Base-by-base conservation (phyloP, 2,888 invertebrate species). In the Strigamia transsilvanica region DNA sequence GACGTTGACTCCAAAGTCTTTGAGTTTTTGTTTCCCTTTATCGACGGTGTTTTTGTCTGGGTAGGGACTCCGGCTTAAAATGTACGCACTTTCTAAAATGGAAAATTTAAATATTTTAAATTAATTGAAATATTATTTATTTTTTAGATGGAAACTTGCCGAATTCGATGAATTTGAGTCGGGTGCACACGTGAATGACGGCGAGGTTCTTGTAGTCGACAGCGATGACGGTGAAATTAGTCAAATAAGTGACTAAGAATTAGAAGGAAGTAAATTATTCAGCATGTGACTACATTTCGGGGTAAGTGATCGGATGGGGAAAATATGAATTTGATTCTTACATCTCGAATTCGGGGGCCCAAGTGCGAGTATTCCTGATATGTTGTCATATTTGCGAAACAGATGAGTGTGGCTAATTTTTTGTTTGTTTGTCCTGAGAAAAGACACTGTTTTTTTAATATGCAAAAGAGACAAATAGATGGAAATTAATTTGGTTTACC, bases 391-490 rank as follows among this genome's bases (percentile, higher is more conserved):
- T 21, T 61, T 61, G 6, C 12, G 61, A 23, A 23, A 61, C 23
- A 61, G 13, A 23, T 18, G 61, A 10, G 61, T 61, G 3, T 61
- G 10, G 23, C 18, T 10, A 6, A 61, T 18, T 61, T 61, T 21
- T 23, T 15, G 23, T 61, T 61, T 61, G 21, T 61, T 61, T 61
- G 61, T 61, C 61, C 61, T 61, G 18, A 23, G 7, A 61, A 61
- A 21, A n/a, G 5, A 23, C 23, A 21, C 2, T 61, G 2, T 61
- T 61, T n/a, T 46, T 10, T 15, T 12, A 61, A 7, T 18, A 4
- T 21, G 5, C 7, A 18, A 18, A 23, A 10, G 21, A 23, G 10
- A 61, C 1, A 23, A 23, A 18, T 23, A 13, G 12, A 61, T 61
- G 18, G 0, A 61, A 18, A 21, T 23, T 10, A 21, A 3, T 61